A percentile compares a stretch with the other conserved stretches of the same genome.
phyloP scores from a whole-genome alignment of 2,797 vertebrate genomes.

The Coregonus suidteri region DNA sequence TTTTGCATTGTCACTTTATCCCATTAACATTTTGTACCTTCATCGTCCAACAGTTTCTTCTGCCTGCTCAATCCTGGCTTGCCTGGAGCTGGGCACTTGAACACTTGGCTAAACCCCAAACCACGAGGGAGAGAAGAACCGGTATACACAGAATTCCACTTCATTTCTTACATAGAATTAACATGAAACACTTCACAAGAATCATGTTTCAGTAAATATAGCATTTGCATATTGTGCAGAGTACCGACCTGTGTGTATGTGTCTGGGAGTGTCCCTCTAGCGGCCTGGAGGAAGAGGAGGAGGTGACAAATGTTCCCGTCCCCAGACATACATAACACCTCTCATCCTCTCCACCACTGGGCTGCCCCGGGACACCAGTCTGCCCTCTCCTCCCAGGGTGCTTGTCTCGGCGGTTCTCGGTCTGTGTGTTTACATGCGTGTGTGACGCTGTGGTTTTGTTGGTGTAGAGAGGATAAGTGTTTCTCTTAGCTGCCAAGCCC shows the following conservation, averaged over 20 bases:
- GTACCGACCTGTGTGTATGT: slow-evolving; percentile 43
- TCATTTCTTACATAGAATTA: not conserved
- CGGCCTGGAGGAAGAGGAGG: too few species aligned
- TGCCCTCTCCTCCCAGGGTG: not conserved
- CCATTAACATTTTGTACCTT: slow-evolving; percentile 33
- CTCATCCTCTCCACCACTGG: not conserved
- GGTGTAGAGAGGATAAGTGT: not conserved
- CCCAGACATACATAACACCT: slow-evolving; percentile 33
- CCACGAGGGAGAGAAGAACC: not conserved
- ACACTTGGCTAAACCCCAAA: slow-evolving; percentile 38
- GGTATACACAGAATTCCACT: not conserved
- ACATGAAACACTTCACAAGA: not conserved
- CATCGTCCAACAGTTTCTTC: slow-evolving; percentile 6
- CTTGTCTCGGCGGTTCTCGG: not conserved
- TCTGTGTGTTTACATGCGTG: not conserved
- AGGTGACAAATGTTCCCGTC: not conserved
- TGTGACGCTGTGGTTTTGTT: slow-evolving; percentile 1
- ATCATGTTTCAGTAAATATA: not conserved
- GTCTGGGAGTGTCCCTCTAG: slow-evolving; percentile 55
- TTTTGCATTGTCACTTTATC: not conserved
- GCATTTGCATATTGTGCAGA: not conserved
- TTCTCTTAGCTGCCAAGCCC: not conserved
- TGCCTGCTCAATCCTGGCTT: slow-evolving; percentile 20
- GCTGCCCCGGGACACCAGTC: not conserved
- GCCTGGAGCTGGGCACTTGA: slow-evolving; percentile 31